Conservation (phyloP, 2,888 invertebrate species). For the Drosophila imparisetae region DNA sequence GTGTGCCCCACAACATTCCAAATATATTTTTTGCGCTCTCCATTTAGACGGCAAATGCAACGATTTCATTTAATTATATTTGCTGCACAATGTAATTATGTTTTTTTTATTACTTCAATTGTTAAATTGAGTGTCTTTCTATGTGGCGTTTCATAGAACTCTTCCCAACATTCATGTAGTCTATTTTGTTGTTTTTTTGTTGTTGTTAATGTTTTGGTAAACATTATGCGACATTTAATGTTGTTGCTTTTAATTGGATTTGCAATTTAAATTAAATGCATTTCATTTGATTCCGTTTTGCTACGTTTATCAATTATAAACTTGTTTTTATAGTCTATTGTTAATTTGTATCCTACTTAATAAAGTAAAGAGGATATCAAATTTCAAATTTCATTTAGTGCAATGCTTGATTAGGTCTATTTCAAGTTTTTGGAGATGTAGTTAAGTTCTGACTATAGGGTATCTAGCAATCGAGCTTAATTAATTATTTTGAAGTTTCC, state of each 20-base stretch:
- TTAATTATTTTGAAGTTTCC: not conserved
- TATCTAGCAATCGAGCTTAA: not conserved
- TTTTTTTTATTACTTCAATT: conserved; percentile 40
- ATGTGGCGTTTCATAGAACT: not conserved
- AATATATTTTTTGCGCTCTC: conserved; percentile 9
- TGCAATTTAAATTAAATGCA: conserved; percentile 58
- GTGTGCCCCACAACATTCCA: conserved; percentile 25
- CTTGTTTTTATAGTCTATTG: conserved; percentile 3
- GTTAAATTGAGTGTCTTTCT: conserved; percentile 53
- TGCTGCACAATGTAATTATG: conserved; percentile 60
- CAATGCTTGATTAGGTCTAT: not conserved
- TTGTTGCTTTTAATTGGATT: conserved; percentile 65
- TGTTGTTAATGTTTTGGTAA: conserved; percentile 10
- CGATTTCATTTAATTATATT: conserved; percentile 73
- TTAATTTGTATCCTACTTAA: not conserved
- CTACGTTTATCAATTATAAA: conserved; percentile 31
- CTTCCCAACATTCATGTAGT: not conserved
- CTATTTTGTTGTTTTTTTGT: conserved; percentile 3
- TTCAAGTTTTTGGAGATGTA: not conserved
- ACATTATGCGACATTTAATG: conserved; percentile 47
- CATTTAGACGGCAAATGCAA: conserved; percentile 59
- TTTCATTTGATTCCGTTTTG: conserved; percentile 42
- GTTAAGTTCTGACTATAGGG: not conserved
- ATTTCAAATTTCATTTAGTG: not conserved
- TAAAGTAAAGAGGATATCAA: not conserved